Conservation (phyloP, 2,888 invertebrate species). For the Calliscelio sp. region DNA sequence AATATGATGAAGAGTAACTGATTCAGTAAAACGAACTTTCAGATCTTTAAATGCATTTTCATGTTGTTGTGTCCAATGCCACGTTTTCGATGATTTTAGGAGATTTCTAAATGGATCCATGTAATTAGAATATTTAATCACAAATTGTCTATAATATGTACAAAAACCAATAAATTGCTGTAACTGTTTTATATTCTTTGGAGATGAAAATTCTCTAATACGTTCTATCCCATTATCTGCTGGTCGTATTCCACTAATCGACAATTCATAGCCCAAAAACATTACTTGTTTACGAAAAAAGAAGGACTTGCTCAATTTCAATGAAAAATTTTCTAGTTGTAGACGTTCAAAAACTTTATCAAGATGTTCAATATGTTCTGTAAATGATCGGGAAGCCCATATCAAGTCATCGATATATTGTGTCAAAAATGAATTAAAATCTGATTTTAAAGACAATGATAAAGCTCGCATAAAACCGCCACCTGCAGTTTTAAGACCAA, state of each 20-base stretch:
- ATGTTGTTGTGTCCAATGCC: background rate
- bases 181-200: background rate
- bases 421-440: background rate
- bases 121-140: background rate
- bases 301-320: background rate
- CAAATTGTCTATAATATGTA: slow-evolving; percentile 28
- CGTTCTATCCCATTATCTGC: background rate
- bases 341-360: no score
- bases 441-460: background rate
- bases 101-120: background rate
- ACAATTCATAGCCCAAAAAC: background rate
- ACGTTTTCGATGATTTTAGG: background rate
- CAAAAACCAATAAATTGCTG: background rate
- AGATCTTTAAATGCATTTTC: background rate
- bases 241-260: no score
- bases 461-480: background rate
- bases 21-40: slow-evolving; percentile 16
- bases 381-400: no score
- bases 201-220: slow-evolving; percentile 2
- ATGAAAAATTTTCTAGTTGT: no score
- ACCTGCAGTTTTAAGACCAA: no score
- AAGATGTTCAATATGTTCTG: no score
- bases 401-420: no score
- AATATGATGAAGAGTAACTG: slow-evolving; percentile 5
- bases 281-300: slow-evolving; percentile 3